phyloP scores from a whole-genome alignment of 2,113 vertebrate genomes.

The Sarotherodon lohbergeri region DNA sequence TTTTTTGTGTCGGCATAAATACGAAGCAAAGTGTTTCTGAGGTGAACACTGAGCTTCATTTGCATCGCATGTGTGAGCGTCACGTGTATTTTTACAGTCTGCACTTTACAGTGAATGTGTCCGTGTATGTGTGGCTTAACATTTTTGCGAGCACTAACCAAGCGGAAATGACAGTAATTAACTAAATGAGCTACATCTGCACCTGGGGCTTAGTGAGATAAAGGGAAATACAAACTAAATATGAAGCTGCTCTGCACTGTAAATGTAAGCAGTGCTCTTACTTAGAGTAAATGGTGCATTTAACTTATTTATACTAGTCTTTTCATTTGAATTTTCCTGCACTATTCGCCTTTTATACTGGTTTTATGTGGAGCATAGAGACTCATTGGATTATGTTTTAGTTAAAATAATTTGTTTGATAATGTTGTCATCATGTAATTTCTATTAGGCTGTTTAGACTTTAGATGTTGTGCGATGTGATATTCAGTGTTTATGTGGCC shows the following conservation, averaged over 20 bases:
- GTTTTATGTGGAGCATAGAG: neutral
- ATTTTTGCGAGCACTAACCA: conserved; percentile 32
- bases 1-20: neutral
- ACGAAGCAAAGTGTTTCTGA: neutral
- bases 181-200: conserved; percentile 56
- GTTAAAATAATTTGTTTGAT: neutral
- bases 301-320: neutral
- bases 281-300: neutral
- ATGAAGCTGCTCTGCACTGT: neutral
- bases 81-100: neutral
- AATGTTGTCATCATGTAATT: neutral
- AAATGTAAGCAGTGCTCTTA: neutral
- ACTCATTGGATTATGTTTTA: neutral
- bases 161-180: conserved; percentile 63
- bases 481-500: neutral
- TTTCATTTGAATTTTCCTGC: neutral
- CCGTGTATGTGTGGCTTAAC: neutral
- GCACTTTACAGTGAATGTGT: neutral
- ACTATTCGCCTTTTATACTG: neutral
- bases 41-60: neutral
- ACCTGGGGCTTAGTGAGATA: conserved; percentile 25
- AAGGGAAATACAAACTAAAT: neutral
- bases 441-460: neutral
- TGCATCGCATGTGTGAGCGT: neutral
- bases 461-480: neutral